Conservation (phyloP, 2,888 invertebrate genomes). For the Hirtodrosophila alboralis region DNA sequence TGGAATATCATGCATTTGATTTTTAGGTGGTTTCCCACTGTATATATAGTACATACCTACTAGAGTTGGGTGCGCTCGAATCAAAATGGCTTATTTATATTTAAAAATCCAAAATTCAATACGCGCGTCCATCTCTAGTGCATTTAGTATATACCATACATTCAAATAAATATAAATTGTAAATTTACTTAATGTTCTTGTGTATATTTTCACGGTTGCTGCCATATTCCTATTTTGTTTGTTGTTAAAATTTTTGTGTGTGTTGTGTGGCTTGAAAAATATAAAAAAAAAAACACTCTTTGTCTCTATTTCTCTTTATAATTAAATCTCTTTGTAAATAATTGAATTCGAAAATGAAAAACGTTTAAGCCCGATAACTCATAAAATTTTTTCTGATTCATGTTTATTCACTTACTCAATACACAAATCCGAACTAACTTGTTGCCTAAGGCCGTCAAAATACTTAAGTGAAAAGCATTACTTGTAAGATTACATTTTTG, state of each 20-base stretch:
- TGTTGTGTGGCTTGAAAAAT: slow-evolving; percentile 47
- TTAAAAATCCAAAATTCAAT: too few species aligned
- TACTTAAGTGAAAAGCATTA: slow-evolving; percentile 77
- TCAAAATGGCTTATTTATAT: too few species aligned
- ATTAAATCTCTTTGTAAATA: slow-evolving; percentile 51
- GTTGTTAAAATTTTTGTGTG: slow-evolving; percentile 37
- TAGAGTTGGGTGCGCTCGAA: neutral
- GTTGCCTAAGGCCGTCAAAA: slow-evolving; percentile 79
- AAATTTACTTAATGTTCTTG: slow-evolving; percentile 35
- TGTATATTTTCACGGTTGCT: slow-evolving; percentile 37
- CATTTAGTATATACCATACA: slow-evolving; percentile 16
- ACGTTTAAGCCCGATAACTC: slow-evolving; percentile 60
- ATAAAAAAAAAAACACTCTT: too few species aligned
- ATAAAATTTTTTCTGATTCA: slow-evolving; percentile 75
- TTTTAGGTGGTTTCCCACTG: slow-evolving; percentile 20
- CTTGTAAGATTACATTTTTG: slow-evolving; percentile 74
- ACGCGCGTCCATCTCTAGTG: slow-evolving; percentile 2
- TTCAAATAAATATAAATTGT: slow-evolving; percentile 28
- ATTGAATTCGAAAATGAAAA: slow-evolving; percentile 42
- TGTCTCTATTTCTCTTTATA: slow-evolving; percentile 22
- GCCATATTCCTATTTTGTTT: slow-evolving; percentile 42
- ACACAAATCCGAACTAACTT: slow-evolving; percentile 77
- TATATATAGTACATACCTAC: slow-evolving; percentile 10
- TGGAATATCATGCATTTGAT: slow-evolving; percentile 39
- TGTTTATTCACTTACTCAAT: slow-evolving; percentile 75